Base-by-base conservation (phyloP, 2,113 vertebrate species). In the Trinectes maculatus region DNA sequence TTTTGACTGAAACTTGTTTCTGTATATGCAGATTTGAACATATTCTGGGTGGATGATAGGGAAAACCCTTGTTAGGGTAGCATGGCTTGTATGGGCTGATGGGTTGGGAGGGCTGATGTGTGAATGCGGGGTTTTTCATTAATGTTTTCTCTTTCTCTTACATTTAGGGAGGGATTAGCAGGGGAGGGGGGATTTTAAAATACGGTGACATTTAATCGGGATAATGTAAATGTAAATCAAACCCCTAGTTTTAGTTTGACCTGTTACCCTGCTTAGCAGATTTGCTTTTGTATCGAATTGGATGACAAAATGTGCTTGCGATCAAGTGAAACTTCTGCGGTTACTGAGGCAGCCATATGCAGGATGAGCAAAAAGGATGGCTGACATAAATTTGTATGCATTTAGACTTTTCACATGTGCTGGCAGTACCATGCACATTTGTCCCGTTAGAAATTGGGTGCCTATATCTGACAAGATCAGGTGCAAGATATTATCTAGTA, bases 201-300 rank as follows among this genome's bases (percentile, higher is more conserved):
- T 40, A 16, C 15, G 21, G 33, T 80, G 26, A 62, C 51, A 70
- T 85, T 75, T 80, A 87, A 90, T 87, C 34, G 80, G 85, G 83
- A 86, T 84, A 73, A 72, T 90, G 85, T 90, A 85, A 87, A 85
- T 83, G 82, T 88, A 77, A 80, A 79, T 83, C 53, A 80, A 43
- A 76, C 80, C 83, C 83, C 60, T 87, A 86, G 83, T 80, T 89
- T 87, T 90, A 87, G 85, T 85, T 83, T 80, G 67, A 82, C 78
- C 79, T 80, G 76, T 86, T 80, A 74, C 58, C 72, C 71, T 33
- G 56, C 33, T 71, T 83, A 86, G 85, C 54, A 63, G 42, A 59
- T 79, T 83, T 83, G 53, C 80, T 72, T 85, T 84, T 28, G 63
- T 85, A 66, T 68, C 60, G 56, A 82, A 80, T 83, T 83, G 66